These are phyloP conservation scores for Neomorphus geoffroyi DNA, from an alignment of 2,797 vertebrate genomes.

Conservation along the genomic window DNA sequence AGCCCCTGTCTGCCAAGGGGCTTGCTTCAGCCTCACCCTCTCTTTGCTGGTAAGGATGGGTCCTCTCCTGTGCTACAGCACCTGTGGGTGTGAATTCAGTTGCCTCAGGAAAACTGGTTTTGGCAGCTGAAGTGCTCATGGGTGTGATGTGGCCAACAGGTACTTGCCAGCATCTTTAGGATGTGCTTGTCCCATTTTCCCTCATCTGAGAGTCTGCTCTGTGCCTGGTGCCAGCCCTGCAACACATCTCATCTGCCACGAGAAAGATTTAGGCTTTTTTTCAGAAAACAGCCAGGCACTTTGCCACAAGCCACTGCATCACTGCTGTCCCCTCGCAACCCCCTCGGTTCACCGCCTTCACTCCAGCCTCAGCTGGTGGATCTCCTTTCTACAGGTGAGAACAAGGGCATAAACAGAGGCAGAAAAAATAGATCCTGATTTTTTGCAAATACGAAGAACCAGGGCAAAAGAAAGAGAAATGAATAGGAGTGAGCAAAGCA, in stretches of 20 bases:
- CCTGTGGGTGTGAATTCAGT: background rate
- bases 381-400: background rate
- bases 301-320: background rate
- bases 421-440: background rate
- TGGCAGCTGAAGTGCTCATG: background rate
- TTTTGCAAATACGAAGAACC: background rate
- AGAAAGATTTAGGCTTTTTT: background rate
- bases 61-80: background rate
- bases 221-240: background rate
- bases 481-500: background rate
- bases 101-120: background rate
- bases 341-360: fast-evolving
- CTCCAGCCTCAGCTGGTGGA: background rate
- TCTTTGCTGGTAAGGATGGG: background rate
- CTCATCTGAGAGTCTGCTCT: background rate
- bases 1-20: background rate
- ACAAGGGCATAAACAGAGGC: background rate
- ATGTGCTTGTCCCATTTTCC: background rate
- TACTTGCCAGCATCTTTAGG: background rate
- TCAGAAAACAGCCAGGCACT: background rate
- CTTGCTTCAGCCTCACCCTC: background rate
- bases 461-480: background rate
- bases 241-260: background rate
- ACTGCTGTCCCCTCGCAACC: background rate
- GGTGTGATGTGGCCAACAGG: fast-evolving